These are phyloP conservation scores for Portunus trituberculatus DNA, from an alignment of 1,140 invertebrate species.

Conservation along the genomic window DNA sequence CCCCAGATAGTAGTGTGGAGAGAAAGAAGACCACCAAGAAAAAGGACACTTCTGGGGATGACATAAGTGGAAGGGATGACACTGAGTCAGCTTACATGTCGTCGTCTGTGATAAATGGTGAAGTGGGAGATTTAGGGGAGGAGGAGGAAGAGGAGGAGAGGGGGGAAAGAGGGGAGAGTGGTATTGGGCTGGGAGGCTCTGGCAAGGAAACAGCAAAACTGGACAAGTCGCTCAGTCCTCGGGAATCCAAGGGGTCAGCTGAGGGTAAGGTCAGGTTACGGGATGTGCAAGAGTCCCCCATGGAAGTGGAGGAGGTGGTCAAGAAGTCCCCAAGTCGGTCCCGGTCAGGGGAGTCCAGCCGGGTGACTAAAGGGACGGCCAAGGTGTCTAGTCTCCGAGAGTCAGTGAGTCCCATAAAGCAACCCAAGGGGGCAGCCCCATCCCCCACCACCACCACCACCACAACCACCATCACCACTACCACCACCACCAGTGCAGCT, in stretches of 20 bases:
- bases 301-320: slow-evolving; percentile 43
- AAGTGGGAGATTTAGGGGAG: not conserved
- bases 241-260: not conserved
- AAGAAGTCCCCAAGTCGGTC: slow-evolving; percentile 48
- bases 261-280: slow-evolving; percentile 36
- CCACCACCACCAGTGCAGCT: not conserved
- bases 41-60: slow-evolving; percentile 63
- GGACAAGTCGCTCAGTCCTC: not conserved
- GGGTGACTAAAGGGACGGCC: slow-evolving; percentile 58
- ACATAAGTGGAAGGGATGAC: not conserved
- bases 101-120: slow-evolving; percentile 65
- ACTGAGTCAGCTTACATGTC: slow-evolving; percentile 26
- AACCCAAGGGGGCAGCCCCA: not conserved
- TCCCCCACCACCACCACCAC: not conserved
- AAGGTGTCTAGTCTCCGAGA: slow-evolving; percentile 73
- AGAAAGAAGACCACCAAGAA: slow-evolving; percentile 71
- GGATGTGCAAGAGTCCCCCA: slow-evolving; percentile 31
- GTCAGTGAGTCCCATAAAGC: slow-evolving; percentile 71
- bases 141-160: slow-evolving; percentile 15
- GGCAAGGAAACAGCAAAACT: not conserved
- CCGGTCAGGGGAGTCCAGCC: slow-evolving; percentile 69
- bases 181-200: no score
- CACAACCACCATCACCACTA: not conserved
- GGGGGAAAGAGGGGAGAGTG: not conserved
- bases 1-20: slow-evolving; percentile 69